phyloP scores from a whole-genome alignment of 2,113 vertebrate genomes.

The Phrynosoma platyrhinos region DNA sequence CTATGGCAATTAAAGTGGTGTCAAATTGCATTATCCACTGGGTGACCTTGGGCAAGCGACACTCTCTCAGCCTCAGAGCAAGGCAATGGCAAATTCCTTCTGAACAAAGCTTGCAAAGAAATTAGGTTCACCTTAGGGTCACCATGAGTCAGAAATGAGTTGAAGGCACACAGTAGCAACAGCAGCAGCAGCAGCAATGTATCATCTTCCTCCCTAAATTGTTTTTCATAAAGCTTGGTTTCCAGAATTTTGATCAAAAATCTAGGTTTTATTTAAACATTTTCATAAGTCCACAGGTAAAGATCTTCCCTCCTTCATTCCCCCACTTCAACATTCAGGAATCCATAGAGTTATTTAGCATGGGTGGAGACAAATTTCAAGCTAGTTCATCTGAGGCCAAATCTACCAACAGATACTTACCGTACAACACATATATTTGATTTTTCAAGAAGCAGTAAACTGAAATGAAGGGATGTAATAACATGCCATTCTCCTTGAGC shows the following conservation, averaged over 20 bases:
- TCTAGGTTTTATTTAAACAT: neutral
- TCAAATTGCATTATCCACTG: too few relatives aligned
- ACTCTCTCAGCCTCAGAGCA: too few relatives aligned
- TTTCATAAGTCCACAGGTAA: neutral
- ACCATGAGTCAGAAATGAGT: too few relatives aligned
- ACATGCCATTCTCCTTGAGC: neutral
- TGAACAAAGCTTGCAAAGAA: too few relatives aligned
- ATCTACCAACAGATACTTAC: neutral
- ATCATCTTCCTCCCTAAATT: too few relatives aligned
- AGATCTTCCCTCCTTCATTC: neutral
- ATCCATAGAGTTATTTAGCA: neutral
- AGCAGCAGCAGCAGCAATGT: too few relatives aligned
- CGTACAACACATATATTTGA: neutral
- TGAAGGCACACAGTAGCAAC: too few relatives aligned
- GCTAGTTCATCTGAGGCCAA: neutral
- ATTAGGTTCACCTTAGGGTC: too few relatives aligned
- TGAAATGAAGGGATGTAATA: neutral
- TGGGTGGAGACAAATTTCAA: neutral
- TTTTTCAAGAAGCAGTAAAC: neutral
- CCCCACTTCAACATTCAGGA: neutral
- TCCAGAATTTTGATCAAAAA: neutral
- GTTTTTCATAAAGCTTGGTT: too few relatives aligned
- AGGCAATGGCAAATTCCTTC: too few relatives aligned
- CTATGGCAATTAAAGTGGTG: too few relatives aligned
- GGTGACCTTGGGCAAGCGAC: too few relatives aligned